A percentile compares a stretch with the other conserved stretches of the same genome.
Evolutionary conservation across 1,140 invertebrate genomes (phyloP).

Genomic region (Augochlora pura): DNA sequence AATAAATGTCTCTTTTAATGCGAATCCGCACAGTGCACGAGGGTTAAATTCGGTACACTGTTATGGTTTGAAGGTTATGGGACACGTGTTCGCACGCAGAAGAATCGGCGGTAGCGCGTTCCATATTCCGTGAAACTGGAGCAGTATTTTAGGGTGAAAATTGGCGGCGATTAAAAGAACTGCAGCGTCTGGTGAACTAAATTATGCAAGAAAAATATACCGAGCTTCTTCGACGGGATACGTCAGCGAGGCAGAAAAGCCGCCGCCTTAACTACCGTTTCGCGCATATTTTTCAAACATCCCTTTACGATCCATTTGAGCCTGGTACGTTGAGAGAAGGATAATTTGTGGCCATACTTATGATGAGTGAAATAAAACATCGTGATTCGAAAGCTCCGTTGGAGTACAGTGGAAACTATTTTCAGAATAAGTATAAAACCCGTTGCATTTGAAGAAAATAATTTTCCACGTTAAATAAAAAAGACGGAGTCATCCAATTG

Average conservation of each 20-base stretch:
- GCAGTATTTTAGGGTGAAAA: conserved; percentile 54
- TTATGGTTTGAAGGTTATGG: background rate
- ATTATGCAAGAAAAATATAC: conserved; percentile 72
- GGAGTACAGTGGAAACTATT: background rate
- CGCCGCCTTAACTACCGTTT: background rate
- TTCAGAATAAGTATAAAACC: background rate
- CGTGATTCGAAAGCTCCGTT: background rate
- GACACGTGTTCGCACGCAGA: background rate
- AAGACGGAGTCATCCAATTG: too few species aligned
- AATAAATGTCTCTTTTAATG: too few species aligned
- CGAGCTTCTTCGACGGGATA: conserved; percentile 21
- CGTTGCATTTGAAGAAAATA: background rate
- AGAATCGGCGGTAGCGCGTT: background rate
- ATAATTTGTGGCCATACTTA: conserved; percentile 31
- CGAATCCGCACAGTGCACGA: too few species aligned
- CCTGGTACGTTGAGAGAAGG: background rate
- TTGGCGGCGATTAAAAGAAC: conserved; percentile 46
- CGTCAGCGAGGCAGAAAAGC: conserved; percentile 6
- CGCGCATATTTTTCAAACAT: conserved; percentile 34
- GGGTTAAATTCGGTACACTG: background rate
- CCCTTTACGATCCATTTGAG: conserved; percentile 13
- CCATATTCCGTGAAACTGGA: conserved; percentile 47
- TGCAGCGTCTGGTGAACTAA: conserved; percentile 64
- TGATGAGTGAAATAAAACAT: conserved; percentile 21
- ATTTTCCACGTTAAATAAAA: background rate